Conservation (phyloP, 2,113 vertebrate genomes). For the Pelodiscus sinensis region DNA sequence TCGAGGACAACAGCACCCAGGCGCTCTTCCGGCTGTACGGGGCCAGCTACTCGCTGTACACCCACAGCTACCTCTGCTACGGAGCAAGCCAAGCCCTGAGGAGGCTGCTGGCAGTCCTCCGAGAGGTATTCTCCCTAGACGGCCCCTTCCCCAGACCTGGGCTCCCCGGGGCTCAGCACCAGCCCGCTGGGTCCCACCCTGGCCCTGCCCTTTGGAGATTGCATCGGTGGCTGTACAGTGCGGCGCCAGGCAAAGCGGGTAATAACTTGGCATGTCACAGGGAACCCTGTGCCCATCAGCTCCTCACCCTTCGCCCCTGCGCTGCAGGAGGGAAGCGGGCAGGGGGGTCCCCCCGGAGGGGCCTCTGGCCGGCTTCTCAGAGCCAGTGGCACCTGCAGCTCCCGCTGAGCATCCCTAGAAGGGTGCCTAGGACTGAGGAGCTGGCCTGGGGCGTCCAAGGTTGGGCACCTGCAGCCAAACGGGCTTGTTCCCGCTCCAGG, state of each 20-base stretch:
- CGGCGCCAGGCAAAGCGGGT: background rate
- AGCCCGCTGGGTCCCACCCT: too few species aligned
- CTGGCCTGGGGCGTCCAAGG: too few species aligned
- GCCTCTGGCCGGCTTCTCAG: background rate
- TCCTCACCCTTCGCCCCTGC: background rate
- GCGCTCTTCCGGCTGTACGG: conserved; percentile 72
- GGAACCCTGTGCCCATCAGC: background rate
- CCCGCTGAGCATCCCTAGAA: background rate
- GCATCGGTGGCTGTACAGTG: background rate
- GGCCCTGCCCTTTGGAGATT: too few species aligned
- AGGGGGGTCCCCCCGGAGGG: background rate
- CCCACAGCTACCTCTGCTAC: conserved; percentile 80
- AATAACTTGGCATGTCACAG: background rate
- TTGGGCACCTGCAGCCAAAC: too few species aligned
- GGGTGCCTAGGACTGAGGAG: too few species aligned
- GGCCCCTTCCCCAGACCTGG: background rate
- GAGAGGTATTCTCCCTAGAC: conserved; percentile 44
- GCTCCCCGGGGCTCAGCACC: too few species aligned
- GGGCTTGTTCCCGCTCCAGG: background rate
- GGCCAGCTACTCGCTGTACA: conserved; percentile 70
- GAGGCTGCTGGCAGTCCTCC: conserved; percentile 58
- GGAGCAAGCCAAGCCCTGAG: conserved; percentile 73
- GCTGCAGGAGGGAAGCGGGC: background rate
- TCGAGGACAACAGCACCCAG: conserved; percentile 47
- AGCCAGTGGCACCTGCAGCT: background rate